A percentile compares a stretch with the other conserved stretches of the same genome.
Evolutionary conservation across 2,113 vertebrate species (phyloP).

Genomic region (Myrmecobius fasciatus): DNA sequence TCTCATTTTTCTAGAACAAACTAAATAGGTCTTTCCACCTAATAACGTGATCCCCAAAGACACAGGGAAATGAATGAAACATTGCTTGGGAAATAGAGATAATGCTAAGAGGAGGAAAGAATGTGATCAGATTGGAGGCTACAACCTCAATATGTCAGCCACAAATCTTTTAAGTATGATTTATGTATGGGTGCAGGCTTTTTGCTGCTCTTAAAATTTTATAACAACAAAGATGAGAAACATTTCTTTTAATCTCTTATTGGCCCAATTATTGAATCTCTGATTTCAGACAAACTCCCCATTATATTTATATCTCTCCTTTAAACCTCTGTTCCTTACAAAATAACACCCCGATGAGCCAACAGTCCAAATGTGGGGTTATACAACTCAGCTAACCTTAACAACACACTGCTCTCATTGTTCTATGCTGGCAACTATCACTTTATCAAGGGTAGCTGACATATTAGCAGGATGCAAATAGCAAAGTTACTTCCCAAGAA

Average conservation of each 20-base stretch:
- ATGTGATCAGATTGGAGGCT: slow-evolving; percentile 2
- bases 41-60: neutral
- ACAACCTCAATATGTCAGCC: neutral
- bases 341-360: neutral
- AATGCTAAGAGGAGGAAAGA: slow-evolving; percentile 8
- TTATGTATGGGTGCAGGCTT: slow-evolving; percentile 17
- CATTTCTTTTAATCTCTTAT: slow-evolving; percentile 1
- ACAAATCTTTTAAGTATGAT: slow-evolving; percentile 6
- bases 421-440: neutral
- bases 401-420: slow-evolving; percentile 17
- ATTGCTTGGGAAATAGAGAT: slow-evolving; percentile 30
- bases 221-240: slow-evolving; percentile 5
- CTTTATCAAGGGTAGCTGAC: slow-evolving; percentile 9
- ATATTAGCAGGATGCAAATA: neutral
- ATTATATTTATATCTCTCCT: neutral
- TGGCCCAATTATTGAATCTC: neutral
- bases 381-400: neutral
- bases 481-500: neutral
- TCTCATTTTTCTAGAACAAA: slow-evolving; percentile 2
- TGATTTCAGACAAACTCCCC: slow-evolving; percentile 40
- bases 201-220: slow-evolving; percentile 15
- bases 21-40: slow-evolving; percentile 30
- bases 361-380: neutral
- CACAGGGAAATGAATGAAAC: slow-evolving; percentile 54
- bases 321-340: neutral